Conservation (phyloP, 1,140 invertebrate genomes). For the Drosophila melanogaster region DNA sequence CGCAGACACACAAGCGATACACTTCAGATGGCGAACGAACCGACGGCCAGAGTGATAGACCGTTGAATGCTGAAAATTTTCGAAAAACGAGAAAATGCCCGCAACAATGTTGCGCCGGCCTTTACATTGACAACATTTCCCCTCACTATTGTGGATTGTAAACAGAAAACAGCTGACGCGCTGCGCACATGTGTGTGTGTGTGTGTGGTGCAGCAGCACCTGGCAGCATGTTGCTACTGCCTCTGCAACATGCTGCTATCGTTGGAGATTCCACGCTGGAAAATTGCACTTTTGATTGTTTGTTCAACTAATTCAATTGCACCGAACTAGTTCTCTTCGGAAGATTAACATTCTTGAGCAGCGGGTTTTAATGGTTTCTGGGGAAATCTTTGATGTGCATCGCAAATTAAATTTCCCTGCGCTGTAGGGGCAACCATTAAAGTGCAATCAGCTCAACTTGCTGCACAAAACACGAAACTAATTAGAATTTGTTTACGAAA, state of each 20-base stretch:
- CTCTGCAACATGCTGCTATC: constrained; percentile 1
- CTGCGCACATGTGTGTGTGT: constrained; percentile 39
- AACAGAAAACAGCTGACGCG: constrained; percentile 57
- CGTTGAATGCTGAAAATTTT: constrained; percentile 12
- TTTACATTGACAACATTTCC: constrained; percentile 52
- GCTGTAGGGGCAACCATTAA: constrained; percentile 29
- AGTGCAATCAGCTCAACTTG: constrained; percentile 16
- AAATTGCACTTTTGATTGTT: constrained; percentile 48
- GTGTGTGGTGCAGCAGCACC: constrained; percentile 14
- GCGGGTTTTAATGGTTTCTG: constrained; percentile 23
- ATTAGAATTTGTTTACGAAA: background rate
- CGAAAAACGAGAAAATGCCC: constrained; percentile 7
- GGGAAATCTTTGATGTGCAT: constrained; percentile 18
- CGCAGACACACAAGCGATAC: constrained; percentile 5
- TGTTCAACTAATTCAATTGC: constrained; percentile 44
- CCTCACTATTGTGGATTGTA: constrained; percentile 37
- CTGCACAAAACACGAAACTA: background rate
- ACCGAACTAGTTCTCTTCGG: constrained; percentile 10
- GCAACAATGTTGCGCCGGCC: constrained; percentile 38
- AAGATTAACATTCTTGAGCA: constrained; percentile 22
- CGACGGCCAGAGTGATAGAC: constrained; percentile 22
- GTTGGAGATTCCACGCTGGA: background rate
- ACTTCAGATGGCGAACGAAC: constrained; percentile 46
- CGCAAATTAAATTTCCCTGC: background rate
- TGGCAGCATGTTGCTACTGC: background rate